These are phyloP conservation scores for Bombus polaris DNA, from an alignment of 1,140 invertebrate species.

Conservation along the genomic window DNA sequence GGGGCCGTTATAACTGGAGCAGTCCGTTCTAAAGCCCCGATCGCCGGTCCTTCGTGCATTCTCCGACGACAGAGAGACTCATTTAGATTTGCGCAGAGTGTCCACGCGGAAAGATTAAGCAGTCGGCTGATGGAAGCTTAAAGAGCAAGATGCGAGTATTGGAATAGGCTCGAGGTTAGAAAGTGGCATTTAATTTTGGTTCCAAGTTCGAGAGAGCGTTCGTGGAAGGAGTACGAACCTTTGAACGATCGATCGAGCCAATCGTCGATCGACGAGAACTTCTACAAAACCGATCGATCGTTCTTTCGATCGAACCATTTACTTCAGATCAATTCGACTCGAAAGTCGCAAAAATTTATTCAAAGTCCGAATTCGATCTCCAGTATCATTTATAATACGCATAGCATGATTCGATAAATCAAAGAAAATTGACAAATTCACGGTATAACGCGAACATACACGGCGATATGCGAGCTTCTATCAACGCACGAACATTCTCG, in stretches of 20 bases:
- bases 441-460: too few relatives aligned
- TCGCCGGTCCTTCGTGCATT: slow-evolving; percentile 8
- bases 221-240: neutral
- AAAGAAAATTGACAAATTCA: too few relatives aligned
- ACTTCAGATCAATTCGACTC: neutral
- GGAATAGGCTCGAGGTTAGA: neutral
- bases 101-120: neutral
- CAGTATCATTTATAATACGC: too few relatives aligned
- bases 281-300: neutral
- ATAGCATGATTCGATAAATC: too few relatives aligned
- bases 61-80: slow-evolving; percentile 15
- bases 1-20: slow-evolving; percentile 75
- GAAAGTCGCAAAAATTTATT: neutral
- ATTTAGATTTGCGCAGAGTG: neutral
- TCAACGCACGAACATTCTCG: neutral
- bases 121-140: too few relatives aligned
- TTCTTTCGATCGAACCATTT: neutral
- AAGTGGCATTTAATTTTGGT: neutral
- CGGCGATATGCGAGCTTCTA: too few relatives aligned
- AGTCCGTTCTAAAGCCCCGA: slow-evolving; percentile 34
- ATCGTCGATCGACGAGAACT: neutral
- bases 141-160: neutral
- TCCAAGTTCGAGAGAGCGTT: neutral
- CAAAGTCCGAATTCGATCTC: accelerated
- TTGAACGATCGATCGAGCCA: neutral